These are phyloP conservation scores for Athetis lepigone DNA, from an alignment of 2,888 invertebrate species.

Conservation along the genomic window DNA sequence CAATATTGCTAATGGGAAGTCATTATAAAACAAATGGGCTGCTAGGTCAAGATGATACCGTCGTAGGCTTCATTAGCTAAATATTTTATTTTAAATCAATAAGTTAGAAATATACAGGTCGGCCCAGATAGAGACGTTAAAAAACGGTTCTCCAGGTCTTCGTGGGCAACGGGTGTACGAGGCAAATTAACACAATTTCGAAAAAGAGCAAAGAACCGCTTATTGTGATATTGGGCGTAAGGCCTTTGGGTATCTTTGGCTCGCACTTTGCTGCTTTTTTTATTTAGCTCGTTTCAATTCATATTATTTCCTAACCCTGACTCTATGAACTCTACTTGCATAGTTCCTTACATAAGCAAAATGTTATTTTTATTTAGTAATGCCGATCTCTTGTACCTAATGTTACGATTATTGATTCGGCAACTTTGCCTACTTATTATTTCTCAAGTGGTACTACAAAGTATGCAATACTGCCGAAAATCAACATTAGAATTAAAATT, in stretches of 20 bases:
- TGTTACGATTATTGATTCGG: constrained; percentile 62
- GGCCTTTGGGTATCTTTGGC: not conserved
- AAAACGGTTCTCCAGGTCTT: too few relatives aligned
- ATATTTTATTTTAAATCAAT: too few relatives aligned
- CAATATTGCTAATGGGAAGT: too few relatives aligned
- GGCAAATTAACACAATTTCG: too few relatives aligned
- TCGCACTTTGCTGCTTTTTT: not conserved
- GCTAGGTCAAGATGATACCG: too few relatives aligned
- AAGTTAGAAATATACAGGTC: too few relatives aligned
- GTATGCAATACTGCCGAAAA: constrained; percentile 65
- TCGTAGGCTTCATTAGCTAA: too few relatives aligned
- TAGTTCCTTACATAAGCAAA: constrained; percentile 34
- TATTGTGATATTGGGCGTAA: too few relatives aligned
- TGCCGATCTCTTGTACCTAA: constrained; percentile 38
- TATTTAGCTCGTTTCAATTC: not conserved
- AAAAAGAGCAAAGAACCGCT: too few relatives aligned
- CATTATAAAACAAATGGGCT: too few relatives aligned
- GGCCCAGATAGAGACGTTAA: too few relatives aligned
- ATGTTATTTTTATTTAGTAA: constrained; percentile 55
- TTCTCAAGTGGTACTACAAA: constrained; percentile 60
- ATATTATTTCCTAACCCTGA: not conserved
- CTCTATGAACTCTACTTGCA: not conserved
- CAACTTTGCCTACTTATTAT: constrained; percentile 65
- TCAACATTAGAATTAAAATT: constrained; percentile 65
- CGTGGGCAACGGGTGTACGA: too few relatives aligned